These are phyloP conservation scores for Lasius fuliginosus DNA, from an alignment of 2,888 invertebrate genomes.

Conservation along the genomic window DNA sequence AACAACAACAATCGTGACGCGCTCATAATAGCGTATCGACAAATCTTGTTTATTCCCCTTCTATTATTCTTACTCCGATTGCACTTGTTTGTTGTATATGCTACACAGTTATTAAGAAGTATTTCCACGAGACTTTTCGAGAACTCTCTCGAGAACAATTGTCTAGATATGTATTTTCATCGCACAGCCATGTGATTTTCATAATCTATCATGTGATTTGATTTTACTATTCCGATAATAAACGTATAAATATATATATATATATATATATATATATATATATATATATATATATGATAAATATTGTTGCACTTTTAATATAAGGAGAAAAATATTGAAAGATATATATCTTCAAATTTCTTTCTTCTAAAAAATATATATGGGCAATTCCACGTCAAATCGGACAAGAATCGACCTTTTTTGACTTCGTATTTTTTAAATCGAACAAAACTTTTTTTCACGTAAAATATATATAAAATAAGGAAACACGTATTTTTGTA, in stretches of 20 bases:
- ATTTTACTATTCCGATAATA: background rate
- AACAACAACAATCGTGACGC: conserved; percentile 15
- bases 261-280: too few species aligned
- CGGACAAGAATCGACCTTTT: too few species aligned
- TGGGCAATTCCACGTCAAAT: too few species aligned
- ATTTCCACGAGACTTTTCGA: conserved; percentile 2
- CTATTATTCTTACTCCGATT: background rate
- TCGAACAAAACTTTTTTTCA: too few species aligned
- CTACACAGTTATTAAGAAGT: conserved; percentile 23
- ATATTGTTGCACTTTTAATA: too few species aligned
- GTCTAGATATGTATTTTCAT: background rate
- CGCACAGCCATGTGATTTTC: background rate
- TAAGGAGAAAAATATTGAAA: too few species aligned
- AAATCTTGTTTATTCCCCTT: conserved; percentile 42
- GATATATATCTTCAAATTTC: too few species aligned
- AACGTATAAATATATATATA: background rate
- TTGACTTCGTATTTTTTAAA: too few species aligned
- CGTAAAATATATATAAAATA: too few species aligned
- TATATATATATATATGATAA: too few species aligned
- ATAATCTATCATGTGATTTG: background rate
- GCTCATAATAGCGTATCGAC: conserved; percentile 33
- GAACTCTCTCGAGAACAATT: background rate
- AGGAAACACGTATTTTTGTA: too few species aligned
- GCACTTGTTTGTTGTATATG: background rate
- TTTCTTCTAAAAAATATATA: too few species aligned